These are phyloP conservation scores for Chloropsis cyanopogon DNA, from an alignment of 2,113 vertebrate species.

Conservation along the genomic window DNA sequence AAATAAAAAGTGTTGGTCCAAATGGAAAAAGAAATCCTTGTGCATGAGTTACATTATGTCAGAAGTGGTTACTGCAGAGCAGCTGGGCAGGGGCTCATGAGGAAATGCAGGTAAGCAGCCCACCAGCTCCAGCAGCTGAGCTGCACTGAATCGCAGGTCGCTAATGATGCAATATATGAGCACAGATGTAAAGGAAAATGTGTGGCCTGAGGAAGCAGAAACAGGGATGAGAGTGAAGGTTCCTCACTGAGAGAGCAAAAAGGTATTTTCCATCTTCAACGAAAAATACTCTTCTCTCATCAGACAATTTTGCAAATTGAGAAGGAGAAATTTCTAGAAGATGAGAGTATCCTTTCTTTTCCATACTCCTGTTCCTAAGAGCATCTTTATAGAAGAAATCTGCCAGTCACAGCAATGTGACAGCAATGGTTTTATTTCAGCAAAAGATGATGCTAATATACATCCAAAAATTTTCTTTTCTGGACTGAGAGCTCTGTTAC, in stretches of 20 bases:
- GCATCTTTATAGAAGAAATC: not conserved
- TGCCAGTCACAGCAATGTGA: not conserved
- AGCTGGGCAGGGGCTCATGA: not conserved
- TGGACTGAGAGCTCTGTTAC: not conserved
- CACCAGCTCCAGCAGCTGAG: not conserved
- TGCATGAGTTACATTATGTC: accelerated
- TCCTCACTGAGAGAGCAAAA: not conserved
- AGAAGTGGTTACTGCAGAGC: not conserved
- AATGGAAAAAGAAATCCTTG: not conserved
- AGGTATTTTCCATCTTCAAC: not conserved
- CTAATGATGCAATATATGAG: not conserved
- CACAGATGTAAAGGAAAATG: not conserved
- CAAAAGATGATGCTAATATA: not conserved
- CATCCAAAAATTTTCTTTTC: not conserved
- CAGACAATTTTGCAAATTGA: not conserved
- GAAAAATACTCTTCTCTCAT: not conserved
- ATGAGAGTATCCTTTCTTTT: not conserved
- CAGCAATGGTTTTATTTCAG: not conserved
- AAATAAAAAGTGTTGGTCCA: not conserved
- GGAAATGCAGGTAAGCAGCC: not conserved
- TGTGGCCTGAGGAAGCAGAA: not conserved
- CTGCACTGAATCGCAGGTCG: not conserved
- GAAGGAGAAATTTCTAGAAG: not conserved
- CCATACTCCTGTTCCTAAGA: not conserved
- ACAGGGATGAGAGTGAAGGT: not conserved